phyloP scores from a whole-genome alignment of 1,140 invertebrate species.

The Oedothorax gibbosus region DNA sequence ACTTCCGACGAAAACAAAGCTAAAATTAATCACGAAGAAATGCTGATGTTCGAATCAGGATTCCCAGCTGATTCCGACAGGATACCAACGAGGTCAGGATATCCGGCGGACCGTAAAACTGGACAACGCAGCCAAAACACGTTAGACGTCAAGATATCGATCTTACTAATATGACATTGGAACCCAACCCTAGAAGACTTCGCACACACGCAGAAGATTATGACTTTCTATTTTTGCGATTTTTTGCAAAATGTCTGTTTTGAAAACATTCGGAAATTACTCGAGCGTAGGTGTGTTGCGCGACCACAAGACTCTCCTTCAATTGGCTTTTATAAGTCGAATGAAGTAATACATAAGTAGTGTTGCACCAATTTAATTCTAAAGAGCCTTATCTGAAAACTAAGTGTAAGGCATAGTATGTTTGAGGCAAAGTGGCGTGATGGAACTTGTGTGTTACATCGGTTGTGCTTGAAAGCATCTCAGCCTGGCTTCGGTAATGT shows the following conservation, averaged over 20 bases:
- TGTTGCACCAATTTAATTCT: background rate
- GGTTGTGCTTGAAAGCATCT: background rate
- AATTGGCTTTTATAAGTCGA: background rate
- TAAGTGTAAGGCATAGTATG: too few relatives aligned
- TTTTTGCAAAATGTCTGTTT: constrained; percentile 18
- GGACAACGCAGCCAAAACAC: constrained; percentile 24
- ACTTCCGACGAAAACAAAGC: too few relatives aligned
- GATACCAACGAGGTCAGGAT: constrained; percentile 37
- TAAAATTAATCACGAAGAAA: too few relatives aligned
- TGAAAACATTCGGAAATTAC: background rate
- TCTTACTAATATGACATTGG: constrained; percentile 37
- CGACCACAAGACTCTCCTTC: background rate
- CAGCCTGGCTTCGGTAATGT: background rate
- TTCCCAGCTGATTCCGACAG: background rate
- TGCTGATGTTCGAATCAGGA: too few relatives aligned
- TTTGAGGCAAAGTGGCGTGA: too few relatives aligned
- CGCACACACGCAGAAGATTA: background rate
- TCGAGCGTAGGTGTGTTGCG: constrained; percentile 26
- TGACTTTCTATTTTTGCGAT: constrained; percentile 1
- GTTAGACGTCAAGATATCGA: constrained; percentile 34
- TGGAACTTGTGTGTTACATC: too few relatives aligned
- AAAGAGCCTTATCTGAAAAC: background rate
- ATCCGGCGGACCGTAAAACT: constrained; percentile 35
- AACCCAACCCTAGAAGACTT: background rate
- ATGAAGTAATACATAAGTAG: background rate